Percentiles rank a stretch among this genome's conserved stretches.
Evolutionary conservation across 2,797 vertebrate species (phyloP).

Genomic region (Peromyscus melanophrys): DNA sequence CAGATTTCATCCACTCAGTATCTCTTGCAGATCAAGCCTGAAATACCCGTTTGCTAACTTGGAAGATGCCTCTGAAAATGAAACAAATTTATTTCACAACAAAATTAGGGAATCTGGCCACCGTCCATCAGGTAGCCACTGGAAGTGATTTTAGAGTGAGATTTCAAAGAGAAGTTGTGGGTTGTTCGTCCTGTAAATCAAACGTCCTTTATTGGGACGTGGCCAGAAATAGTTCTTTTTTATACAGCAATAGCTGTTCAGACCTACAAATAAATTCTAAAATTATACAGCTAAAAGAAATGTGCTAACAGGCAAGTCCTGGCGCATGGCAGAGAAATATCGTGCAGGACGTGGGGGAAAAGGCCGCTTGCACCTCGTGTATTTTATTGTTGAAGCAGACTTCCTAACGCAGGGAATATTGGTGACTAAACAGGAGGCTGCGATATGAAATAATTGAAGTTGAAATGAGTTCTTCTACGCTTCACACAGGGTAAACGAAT

Average conservation of each 20-base stretch:
- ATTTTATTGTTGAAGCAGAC: not conserved
- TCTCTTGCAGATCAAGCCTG: not conserved
- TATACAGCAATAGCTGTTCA: not conserved
- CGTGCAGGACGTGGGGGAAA: not conserved
- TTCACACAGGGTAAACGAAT: not conserved
- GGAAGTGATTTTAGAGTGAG: not conserved
- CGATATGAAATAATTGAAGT: not conserved
- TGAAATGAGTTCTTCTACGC: not conserved
- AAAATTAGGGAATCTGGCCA: not conserved
- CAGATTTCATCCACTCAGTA: not conserved
- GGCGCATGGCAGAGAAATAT: not conserved
- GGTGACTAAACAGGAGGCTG: not conserved
- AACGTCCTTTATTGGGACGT: not conserved
- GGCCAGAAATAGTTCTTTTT: not conserved
- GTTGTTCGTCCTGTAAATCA: not conserved
- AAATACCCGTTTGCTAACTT: too few species aligned
- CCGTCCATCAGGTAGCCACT: not conserved
- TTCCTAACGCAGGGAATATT: not conserved
- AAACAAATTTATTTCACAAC: not conserved
- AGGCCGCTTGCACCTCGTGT: fast-evolving
- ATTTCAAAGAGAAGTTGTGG: not conserved
- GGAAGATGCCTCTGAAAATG: not conserved
- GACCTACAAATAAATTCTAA: not conserved
- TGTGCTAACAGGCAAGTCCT: not conserved
- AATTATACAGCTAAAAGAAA: not conserved